Base-by-base conservation (phyloP, 2,113 vertebrate species). In the Macquaria ambigua region DNA sequence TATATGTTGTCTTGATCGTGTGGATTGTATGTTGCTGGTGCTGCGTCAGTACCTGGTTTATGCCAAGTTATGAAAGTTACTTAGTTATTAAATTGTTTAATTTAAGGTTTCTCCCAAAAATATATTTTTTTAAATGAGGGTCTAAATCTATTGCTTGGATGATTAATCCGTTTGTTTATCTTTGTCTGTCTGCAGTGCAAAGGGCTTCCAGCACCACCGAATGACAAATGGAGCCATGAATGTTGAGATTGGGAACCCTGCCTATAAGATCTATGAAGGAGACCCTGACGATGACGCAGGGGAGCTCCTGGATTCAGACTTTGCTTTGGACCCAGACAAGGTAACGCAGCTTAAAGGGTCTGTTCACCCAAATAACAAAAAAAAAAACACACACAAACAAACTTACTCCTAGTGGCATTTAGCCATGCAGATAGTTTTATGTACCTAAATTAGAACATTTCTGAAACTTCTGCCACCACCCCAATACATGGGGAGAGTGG, bases 151-250 rank as follows among this genome's bases (percentile, higher is more conserved):
- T 46, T 63, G 25, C 43, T 71, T 25, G 1, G 39, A 5, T 41
- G 6, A n/a, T 80, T 75, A 79, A 64, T 72, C 9, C 39, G 43
- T 58, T 48, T 59, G 23, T 87, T 59, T 67, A 15, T 85, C 7
- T 86, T 1, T 79, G n/a, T 93, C 75, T 81, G 34, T 84, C 55
- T 82, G 68, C 94, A 99, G 98, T 7, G 97, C 98, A 58, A 99
- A 99, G 94, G 98, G 98, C 86, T 99, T 99, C 96, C 98, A 99
- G 94, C 98, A 99, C 93, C 98, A 99, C 93, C 91, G 98, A 71
- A 99, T 99, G 98, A 98, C 98, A 0, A 99, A 99, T 0, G 98
- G 98, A 8, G 97, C 97, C 89, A 98, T 99, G 97, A 99, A 99
- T 0, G 98, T 99, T 87, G 98, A 99, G 94, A 99, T 99, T 0